Evolutionary conservation across 2,113 vertebrate species (phyloP), one percentile per base, ranked within the genome.

Genomic region (Sisor rabdophorus): DNA sequence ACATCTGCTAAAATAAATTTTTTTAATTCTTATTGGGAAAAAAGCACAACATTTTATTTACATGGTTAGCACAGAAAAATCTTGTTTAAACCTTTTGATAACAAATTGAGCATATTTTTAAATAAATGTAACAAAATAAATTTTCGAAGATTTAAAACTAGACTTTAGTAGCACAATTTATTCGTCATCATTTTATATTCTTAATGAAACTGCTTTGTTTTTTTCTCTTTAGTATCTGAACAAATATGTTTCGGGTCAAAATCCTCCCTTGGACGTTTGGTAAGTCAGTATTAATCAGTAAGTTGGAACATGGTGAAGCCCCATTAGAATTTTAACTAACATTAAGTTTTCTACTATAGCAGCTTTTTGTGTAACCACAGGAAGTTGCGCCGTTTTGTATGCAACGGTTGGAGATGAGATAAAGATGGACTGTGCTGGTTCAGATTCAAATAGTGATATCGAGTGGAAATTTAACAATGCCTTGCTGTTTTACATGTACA

Each of bases 301-400:
- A 19, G 8, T 32, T 19, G 7, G 7, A 24, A 10, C 12, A 67
- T 67, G 13, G 24, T 47, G 12, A 15, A 24, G n/a, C 2, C 3
- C 15, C 63, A 48, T 6, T 67, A 5, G n/a, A 24, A 16, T 9
- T 24, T 19, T 13, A 22, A 54, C 68, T 71, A 71, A 69, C 17
- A 40, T 17, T 13, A 16, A 69, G 0, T 52, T 0, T 77, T 26
- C 80, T 26, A 80, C 32, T 28, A 24, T 32, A 0, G 59, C 76
- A 91, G 88, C 81, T 76, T 72, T 91, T 64, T 59, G 30, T 52
- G 75, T 82, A 2, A 63, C 82, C 24, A 58, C 48, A 36, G 86
- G 82, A 40, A 55, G 60, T 53, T 83, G 73, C 22, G 17, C 75
- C 0, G 71, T 53, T 13, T 0, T 84, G 2, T 0, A 77, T 20